phyloP scores from a whole-genome alignment of 2,797 vertebrate genomes.

The Crax fasciolata region DNA sequence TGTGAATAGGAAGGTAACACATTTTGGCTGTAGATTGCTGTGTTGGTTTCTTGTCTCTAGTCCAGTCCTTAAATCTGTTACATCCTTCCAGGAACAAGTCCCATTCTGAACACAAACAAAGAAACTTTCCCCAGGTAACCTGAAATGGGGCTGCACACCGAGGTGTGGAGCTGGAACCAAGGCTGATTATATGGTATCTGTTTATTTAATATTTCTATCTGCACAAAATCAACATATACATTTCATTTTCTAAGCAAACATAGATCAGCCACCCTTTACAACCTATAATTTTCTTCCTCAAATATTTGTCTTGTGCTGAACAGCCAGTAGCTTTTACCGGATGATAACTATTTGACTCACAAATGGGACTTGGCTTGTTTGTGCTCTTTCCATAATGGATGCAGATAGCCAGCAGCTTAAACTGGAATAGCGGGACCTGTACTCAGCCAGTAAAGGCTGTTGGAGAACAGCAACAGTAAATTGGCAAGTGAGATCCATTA shows the following conservation, averaged over 20 bases:
- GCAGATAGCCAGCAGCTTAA: neutral
- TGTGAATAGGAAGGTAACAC: neutral
- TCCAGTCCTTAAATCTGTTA: neutral
- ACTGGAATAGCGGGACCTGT: neutral
- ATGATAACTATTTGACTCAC: neutral
- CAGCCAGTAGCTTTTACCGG: neutral
- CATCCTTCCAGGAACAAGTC: neutral
- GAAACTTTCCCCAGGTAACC: neutral
- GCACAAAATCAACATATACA: neutral
- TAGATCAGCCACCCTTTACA: neutral
- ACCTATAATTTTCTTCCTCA: slow-evolving; percentile 32
- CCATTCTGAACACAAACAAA: neutral
- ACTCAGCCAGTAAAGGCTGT: neutral
- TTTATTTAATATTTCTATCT: neutral
- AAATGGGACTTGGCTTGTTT: neutral
- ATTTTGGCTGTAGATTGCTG: neutral
- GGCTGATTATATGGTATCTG: neutral
- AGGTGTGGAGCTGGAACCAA: neutral
- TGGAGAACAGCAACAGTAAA: neutral
- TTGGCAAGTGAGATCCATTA: neutral
- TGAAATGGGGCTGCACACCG: rapidly evolving
- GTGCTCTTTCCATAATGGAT: neutral
- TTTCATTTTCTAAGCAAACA: slow-evolving; percentile 23
- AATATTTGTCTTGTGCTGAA: neutral
- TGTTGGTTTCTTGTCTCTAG: neutral